A percentile compares a stretch with the other conserved stretches of the same genome.
phyloP scores from a whole-genome alignment of 2,113 vertebrate species.

The Neomonachus schauinslandi region DNA sequence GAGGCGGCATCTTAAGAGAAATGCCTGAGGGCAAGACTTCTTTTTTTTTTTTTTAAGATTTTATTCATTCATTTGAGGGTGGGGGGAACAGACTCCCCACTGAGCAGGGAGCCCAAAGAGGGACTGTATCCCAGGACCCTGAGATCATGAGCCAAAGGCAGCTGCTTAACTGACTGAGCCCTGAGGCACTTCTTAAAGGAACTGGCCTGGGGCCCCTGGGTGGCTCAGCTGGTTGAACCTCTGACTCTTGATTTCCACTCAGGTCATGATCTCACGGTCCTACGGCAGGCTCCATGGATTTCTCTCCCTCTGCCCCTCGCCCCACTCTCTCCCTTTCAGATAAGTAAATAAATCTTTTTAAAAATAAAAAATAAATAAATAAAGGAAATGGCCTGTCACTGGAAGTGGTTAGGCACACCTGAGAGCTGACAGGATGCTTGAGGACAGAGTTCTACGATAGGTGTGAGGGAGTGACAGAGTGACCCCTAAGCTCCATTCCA shows the following conservation, averaged over 20 bases:
- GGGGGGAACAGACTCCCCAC: neutral
- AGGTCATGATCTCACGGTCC: neutral
- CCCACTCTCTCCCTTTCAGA: neutral
- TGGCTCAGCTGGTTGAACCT: neutral
- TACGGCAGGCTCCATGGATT: neutral
- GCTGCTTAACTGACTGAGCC: neutral
- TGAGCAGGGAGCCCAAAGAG: neutral
- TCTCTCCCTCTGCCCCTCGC: neutral
- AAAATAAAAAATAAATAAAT: neutral
- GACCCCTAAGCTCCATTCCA: too few species aligned
- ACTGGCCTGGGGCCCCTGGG: neutral
- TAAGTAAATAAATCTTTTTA: neutral
- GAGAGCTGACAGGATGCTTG: neutral
- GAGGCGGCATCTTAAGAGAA: neutral
- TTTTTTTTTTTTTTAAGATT: neutral
- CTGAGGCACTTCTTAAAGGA: neutral
- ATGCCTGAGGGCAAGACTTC: neutral
- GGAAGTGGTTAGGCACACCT: neutral
- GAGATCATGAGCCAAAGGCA: neutral
- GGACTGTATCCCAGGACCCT: neutral
- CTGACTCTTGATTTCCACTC: neutral
- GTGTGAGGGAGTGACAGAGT: neutral
- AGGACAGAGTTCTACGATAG: neutral
- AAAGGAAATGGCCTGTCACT: neutral
- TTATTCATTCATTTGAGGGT: neutral